These are phyloP conservation scores for Monarcha castaneiventris DNA, from an alignment of 2,113 vertebrate species.

Conservation along the genomic window DNA sequence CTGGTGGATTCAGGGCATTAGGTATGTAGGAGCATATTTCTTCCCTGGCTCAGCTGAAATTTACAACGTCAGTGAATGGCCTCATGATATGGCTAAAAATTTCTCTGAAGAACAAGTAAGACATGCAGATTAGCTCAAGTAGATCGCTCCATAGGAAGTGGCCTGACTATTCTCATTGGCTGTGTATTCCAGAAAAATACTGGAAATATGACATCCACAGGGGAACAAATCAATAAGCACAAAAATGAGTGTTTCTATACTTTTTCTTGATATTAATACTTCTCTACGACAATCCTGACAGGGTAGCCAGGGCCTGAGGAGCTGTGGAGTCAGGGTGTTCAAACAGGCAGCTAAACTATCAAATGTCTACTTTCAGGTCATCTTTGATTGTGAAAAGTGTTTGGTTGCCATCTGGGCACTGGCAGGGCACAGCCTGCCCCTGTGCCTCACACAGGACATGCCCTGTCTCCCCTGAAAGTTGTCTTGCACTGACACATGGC, in stretches of 20 bases:
- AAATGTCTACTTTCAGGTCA: neutral
- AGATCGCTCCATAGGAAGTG: neutral
- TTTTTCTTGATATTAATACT: neutral
- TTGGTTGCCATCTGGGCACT: neutral
- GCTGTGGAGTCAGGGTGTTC: neutral
- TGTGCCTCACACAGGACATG: neutral
- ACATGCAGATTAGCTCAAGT: neutral
- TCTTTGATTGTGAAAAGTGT: neutral
- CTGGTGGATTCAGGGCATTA: neutral
- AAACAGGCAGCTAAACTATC: neutral
- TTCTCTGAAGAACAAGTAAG: neutral
- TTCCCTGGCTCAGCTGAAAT: neutral
- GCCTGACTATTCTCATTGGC: neutral
- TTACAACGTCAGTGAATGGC: neutral
- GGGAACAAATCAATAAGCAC: neutral
- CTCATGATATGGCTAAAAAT: neutral
- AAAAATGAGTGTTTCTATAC: neutral
- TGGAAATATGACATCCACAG: neutral
- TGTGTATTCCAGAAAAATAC: neutral
- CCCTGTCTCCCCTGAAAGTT: neutral
- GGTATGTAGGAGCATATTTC: neutral
- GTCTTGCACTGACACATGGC: neutral
- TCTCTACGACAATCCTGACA: neutral
- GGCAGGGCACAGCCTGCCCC: neutral
- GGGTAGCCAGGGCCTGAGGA: neutral